phyloP scores from a whole-genome alignment of 2,888 invertebrate genomes.

The Aricia artaxerxes region DNA sequence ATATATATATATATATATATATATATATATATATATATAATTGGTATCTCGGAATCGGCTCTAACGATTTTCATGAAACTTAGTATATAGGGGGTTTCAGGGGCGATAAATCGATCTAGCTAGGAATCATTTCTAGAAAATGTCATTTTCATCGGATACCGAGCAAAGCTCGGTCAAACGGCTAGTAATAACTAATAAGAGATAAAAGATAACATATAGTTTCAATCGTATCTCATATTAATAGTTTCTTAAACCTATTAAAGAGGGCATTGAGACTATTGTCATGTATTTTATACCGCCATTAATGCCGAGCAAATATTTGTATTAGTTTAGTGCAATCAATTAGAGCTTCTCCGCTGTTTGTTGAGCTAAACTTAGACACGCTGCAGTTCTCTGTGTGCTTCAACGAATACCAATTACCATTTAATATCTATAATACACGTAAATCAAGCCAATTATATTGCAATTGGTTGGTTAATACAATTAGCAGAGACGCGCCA shows the following conservation, averaged over 20 bases:
- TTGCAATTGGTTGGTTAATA: not conserved
- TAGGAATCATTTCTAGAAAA: too few relatives aligned
- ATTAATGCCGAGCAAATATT: constrained; percentile 40
- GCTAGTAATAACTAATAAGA: not conserved
- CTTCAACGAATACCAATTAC: constrained; percentile 40
- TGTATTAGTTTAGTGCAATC: constrained; percentile 51
- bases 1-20: too few relatives aligned
- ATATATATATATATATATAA: too few relatives aligned
- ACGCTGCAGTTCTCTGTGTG: constrained; percentile 39
- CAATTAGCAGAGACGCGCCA: not conserved
- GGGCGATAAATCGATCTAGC: too few relatives aligned
- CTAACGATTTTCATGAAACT: too few relatives aligned
- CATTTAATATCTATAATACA: constrained; percentile 24
- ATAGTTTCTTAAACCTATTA: not conserved
- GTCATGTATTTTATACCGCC: constrained; percentile 20
- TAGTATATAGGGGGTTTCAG: too few relatives aligned
- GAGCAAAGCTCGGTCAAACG: too few relatives aligned
- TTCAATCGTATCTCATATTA: not conserved
- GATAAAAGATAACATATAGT: not conserved
- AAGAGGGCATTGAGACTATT: not conserved
- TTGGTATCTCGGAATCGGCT: too few relatives aligned
- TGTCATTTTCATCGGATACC: too few relatives aligned
- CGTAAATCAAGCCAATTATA: constrained; percentile 3
- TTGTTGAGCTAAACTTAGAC: constrained; percentile 42
- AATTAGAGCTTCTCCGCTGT: constrained; percentile 52